Evolutionary conservation across 2,888 invertebrate genomes (phyloP).

Genomic region (Camponotus fellah): DNA sequence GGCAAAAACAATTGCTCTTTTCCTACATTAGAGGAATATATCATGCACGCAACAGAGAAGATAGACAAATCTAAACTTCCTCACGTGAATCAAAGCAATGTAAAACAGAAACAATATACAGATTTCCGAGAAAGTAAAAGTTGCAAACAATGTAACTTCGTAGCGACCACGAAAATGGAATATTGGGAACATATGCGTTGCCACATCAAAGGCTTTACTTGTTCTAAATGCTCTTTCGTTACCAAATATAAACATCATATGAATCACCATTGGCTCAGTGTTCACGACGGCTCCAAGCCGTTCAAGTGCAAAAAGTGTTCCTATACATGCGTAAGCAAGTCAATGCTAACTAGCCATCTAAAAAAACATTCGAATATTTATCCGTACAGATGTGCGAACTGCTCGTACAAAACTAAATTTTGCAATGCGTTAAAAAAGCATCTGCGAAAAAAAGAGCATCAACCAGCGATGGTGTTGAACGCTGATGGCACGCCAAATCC

Average conservation of each 20-base stretch:
- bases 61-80: conserved; percentile 89
- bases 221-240: conserved; percentile 97
- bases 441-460: conserved; percentile 96
- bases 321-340: conserved; percentile 98
- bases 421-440: conserved; percentile 99
- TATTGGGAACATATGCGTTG: conserved; percentile 97
- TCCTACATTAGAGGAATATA: conserved; percentile 71
- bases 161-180: conserved; percentile 94
- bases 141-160: conserved; percentile 96
- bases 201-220: conserved; percentile 98
- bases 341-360: conserved; percentile 99
- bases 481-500: conserved; percentile 96
- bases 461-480: conserved; percentile 96
- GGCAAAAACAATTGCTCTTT: conserved; percentile 66
- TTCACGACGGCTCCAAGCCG: conserved; percentile 98
- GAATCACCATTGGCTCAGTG: conserved; percentile 96
- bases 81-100: conserved; percentile 93
- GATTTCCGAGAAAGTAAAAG: conserved; percentile 87
- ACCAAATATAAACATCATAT: conserved; percentile 99
- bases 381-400: conserved; percentile 97
- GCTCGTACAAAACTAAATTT: conserved; percentile 98
- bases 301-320: conserved; percentile 96
- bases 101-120: conserved; percentile 77
- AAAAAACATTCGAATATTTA: conserved; percentile 98
- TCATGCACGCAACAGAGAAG: conserved; percentile 82